Conservation (phyloP, 2,797 vertebrate genomes). For the Rallus crepitans region DNA sequence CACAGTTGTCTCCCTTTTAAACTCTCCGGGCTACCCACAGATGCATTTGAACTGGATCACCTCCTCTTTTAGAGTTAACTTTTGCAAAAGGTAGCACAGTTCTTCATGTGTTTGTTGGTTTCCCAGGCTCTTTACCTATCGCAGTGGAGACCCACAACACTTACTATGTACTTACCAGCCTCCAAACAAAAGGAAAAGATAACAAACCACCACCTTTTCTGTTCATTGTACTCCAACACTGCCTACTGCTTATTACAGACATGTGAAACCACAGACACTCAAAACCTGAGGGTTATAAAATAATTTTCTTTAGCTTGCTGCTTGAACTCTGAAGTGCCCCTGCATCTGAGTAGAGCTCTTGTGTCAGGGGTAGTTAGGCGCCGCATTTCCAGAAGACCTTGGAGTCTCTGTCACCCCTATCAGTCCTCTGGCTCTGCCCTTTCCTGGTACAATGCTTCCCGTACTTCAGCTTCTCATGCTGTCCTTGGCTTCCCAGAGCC, state of each 20-base stretch:
- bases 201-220: background rate
- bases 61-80: background rate
- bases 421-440: constrained; percentile 24
- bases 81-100: background rate
- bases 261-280: background rate
- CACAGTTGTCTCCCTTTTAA: background rate
- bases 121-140: background rate
- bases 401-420: background rate
- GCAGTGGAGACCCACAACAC: too few relatives aligned
- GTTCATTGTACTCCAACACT: background rate
- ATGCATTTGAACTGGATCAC: background rate
- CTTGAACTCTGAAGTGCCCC: background rate
- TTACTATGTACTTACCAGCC: background rate
- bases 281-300: background rate
- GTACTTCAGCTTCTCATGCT: background rate
- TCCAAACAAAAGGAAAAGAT: background rate
- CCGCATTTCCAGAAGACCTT: background rate
- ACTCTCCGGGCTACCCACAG: background rate
- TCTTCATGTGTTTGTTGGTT: background rate
- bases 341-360: background rate
- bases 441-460: constrained; percentile 32
- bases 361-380: background rate
- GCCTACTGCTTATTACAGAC: background rate
- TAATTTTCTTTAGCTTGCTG: background rate
- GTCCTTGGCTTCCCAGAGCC: constrained; percentile 51